phyloP scores from a whole-genome alignment of 2,888 invertebrate genomes.

The Sphaerophoria taeniata region DNA sequence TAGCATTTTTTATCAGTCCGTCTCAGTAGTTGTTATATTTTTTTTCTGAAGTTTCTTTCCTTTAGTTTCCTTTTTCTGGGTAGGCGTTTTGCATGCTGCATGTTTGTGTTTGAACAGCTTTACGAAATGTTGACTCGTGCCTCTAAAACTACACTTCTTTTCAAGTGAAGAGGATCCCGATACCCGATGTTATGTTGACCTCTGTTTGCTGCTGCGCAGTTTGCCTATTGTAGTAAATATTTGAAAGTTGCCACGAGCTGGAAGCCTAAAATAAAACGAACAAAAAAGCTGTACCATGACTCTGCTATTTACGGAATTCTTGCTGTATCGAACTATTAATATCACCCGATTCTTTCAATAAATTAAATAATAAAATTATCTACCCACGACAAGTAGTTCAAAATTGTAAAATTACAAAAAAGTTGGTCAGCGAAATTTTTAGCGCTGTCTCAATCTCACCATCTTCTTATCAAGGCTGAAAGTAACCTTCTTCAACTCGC shows the following conservation, averaged over 20 bases:
- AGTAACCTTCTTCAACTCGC: constrained; percentile 31
- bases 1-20: constrained; percentile 50
- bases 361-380: too few species aligned
- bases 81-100: constrained; percentile 65
- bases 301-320: too few species aligned
- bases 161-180: too few species aligned
- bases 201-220: too few species aligned
- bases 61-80: constrained; percentile 61
- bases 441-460: not conserved
- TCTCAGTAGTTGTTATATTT: constrained; percentile 38
- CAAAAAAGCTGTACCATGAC: too few species aligned
- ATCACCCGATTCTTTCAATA: too few species aligned
- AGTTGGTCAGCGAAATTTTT: constrained; percentile 4
- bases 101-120: constrained; percentile 69
- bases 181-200: too few species aligned
- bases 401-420: constrained; percentile 5
- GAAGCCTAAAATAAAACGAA: too few species aligned
- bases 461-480: not conserved
- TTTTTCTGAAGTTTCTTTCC: constrained; percentile 25
- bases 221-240: too few species aligned
- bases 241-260: too few species aligned
- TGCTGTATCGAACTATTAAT: too few species aligned
- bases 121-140: constrained; percentile 66
- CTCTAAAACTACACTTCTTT: not conserved
- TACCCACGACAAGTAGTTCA: not conserved